phyloP scores from a whole-genome alignment of 2,113 vertebrate species.

The Chionomys nivalis region DNA sequence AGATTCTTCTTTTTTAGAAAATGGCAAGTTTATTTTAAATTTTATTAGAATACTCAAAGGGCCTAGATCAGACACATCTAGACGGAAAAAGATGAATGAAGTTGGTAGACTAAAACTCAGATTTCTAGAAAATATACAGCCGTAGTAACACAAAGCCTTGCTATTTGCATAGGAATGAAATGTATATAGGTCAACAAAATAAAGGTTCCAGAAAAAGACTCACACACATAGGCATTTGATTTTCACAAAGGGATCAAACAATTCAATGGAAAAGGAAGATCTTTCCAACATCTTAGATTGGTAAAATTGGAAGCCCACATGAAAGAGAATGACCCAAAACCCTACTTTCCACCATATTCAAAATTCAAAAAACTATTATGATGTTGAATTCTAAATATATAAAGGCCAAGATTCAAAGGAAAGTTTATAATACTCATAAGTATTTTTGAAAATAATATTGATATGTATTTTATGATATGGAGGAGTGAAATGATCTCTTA shows the following conservation, averaged over 20 bases:
- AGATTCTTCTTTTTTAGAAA: neutral
- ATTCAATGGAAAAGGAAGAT: neutral
- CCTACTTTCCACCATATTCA: neutral
- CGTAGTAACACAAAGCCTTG: neutral
- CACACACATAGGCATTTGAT: neutral
- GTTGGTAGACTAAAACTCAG: neutral
- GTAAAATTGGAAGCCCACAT: neutral
- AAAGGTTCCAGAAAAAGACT: neutral
- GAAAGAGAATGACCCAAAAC: neutral
- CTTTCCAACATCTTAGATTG: neutral
- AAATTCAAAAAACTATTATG: slow-evolving; percentile 18
- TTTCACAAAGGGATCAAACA: neutral
- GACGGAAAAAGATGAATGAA: neutral
- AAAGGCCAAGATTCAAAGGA: neutral
- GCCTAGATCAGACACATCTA: neutral
- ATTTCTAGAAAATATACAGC: neutral
- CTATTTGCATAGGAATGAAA: neutral
- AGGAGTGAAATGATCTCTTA: neutral
- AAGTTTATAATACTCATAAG: neutral
- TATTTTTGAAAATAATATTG: neutral
- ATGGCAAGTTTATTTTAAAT: neutral
- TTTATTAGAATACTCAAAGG: neutral
- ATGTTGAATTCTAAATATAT: neutral
- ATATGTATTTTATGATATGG: neutral
- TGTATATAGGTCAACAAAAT: neutral